Percentiles rank a stretch among this genome's conserved stretches.
These are phyloP conservation scores for Sphaerophoria rueppellii DNA, from an alignment of 2,888 invertebrate species.

Conservation along the genomic window DNA sequence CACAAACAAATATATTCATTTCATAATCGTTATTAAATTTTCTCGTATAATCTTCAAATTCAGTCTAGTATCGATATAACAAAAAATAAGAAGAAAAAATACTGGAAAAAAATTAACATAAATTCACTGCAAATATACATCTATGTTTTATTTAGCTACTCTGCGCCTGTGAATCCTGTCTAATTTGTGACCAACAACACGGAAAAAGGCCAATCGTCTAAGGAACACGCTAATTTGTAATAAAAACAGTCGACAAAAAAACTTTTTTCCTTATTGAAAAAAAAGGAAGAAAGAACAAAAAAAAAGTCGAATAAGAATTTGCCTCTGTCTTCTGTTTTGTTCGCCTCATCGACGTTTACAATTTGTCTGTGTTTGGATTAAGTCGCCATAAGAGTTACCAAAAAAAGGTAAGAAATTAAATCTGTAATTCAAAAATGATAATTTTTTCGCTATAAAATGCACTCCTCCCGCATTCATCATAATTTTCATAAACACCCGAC, in stretches of 20 bases:
- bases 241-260: not conserved
- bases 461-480: conserved; percentile 19
- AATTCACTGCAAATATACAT: conserved; percentile 23
- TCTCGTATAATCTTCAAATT: conserved; percentile 45
- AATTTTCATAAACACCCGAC: conserved; percentile 16
- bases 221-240: conserved; percentile 60
- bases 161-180: conserved; percentile 37
- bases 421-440: not conserved
- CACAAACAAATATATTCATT: conserved; percentile 9
- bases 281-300: conserved; percentile 26
- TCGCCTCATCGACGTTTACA: conserved; percentile 1
- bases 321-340: not conserved
- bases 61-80: conserved; percentile 30
- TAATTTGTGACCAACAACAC: conserved; percentile 20
- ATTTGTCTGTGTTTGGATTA: conserved; percentile 14
- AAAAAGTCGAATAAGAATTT: conserved; percentile 27
- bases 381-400: not conserved
- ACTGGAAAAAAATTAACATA: conserved; percentile 12
- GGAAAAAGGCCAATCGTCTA: conserved; percentile 25
- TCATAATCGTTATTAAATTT: conserved; percentile 41
- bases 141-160: conserved; percentile 26
- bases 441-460: conserved; percentile 8
- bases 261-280: conserved; percentile 14
- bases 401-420: conserved; percentile 33
- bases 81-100: conserved; percentile 36